Conservation (phyloP, 1,140 invertebrate species). For the Chironomus tepperi region DNA sequence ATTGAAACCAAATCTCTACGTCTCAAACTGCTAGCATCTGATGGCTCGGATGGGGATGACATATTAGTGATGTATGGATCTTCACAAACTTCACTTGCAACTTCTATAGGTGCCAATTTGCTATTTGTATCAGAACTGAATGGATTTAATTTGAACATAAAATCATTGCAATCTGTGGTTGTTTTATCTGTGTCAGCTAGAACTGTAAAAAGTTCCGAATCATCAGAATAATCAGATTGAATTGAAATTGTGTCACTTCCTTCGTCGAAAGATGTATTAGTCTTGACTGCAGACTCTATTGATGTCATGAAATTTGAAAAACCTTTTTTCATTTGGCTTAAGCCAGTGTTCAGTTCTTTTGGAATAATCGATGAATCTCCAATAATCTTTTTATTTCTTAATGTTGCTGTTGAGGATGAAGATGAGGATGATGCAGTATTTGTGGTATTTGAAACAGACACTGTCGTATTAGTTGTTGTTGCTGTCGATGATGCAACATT, state of each 20-base stretch:
- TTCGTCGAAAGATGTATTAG: conserved; percentile 55
- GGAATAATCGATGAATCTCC: neutral
- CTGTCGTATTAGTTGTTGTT: neutral
- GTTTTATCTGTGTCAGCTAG: conserved; percentile 54
- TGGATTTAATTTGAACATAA: conserved; percentile 47
- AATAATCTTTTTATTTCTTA: neutral
- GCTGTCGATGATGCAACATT: conserved; percentile 26
- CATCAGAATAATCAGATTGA: conserved; percentile 67
- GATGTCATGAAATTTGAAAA: conserved; percentile 70
- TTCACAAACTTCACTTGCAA: conserved; percentile 77
- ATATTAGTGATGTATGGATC: conserved; percentile 53
- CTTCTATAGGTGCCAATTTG: conserved; percentile 52
- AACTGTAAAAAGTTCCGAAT: conserved; percentile 67
- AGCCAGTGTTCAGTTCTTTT: conserved; percentile 37
- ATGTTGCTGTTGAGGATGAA: neutral
- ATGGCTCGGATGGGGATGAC: conserved; percentile 67
- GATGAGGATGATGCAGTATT: conserved; percentile 5
- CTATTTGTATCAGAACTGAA: conserved; percentile 40
- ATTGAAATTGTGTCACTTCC: conserved; percentile 58
- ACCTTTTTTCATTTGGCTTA: conserved; percentile 69
- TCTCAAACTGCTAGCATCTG: conserved; percentile 66
- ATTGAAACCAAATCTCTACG: conserved; percentile 62
- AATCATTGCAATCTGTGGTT: conserved; percentile 53
- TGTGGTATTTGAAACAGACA: neutral
- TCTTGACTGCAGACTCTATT: conserved; percentile 65